Evolutionary conservation across 2,888 invertebrate species (phyloP), one percentile per base, ranked within the genome.

Genomic region (Dione vanillae): DNA sequence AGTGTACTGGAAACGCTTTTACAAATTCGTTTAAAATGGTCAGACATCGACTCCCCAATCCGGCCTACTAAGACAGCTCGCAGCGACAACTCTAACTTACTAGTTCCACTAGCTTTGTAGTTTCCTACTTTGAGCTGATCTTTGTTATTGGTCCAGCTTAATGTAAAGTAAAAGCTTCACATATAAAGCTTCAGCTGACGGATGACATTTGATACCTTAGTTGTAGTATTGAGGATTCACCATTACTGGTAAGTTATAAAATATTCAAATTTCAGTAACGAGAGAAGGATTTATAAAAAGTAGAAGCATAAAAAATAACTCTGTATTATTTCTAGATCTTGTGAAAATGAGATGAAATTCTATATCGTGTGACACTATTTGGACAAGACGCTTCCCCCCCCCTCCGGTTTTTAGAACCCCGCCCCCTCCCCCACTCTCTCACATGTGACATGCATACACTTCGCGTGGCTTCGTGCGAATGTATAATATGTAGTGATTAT

Each of bases 41-140:
- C n/a, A n/a, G 11, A 51, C n/a, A n/a, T n/a, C 12, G 66, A 68
- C 71, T 67, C n/a, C 71, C 67, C 58, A 62, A 73, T 66, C 65
- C n/a, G 62, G 67, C 69, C 71, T n/a, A 71, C 71, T 71, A 74
- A 74, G 49, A 54, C 54, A 58, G 65, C 64, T 58, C 61, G 65
- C 74, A 67, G 61, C 72, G 70, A 74, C 73, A 67, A 74, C 67
- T 72, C n/a, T n/a, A n/a, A n/a, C n/a, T n/a, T n/a, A n/a, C n/a
- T n/a, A n/a, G n/a, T n/a, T n/a, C n/a, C n/a, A n/a, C n/a, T n/a
- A n/a, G n/a, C n/a, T n/a, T n/a, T n/a, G n/a, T n/a, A n/a, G 72
- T 67, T 67, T 74, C 47, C 56, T 69, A 64, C 56, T 69, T 49
- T 69, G 11, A 43, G 43, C 65, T 65, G 27, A 58, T n/a, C 19